phyloP scores from a whole-genome alignment of 1,140 invertebrate genomes.

The Condylostylus longicornis region DNA sequence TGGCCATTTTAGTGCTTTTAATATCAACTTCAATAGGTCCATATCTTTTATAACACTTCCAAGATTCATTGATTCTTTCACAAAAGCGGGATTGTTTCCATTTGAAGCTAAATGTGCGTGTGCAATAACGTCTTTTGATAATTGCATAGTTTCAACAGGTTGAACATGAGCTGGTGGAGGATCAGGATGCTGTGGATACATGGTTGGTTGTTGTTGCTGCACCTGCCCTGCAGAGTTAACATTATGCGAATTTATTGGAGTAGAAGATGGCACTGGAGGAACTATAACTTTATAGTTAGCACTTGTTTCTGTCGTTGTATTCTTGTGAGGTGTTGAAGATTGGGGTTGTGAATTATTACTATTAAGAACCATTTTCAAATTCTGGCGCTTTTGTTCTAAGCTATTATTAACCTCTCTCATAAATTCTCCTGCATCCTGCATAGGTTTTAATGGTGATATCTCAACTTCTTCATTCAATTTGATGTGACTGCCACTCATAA shows the following conservation, averaged over 20 bases:
- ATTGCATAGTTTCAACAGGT: constrained; percentile 1
- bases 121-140: neutral
- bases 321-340: no score
- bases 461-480: neutral
- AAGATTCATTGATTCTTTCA: constrained; percentile 18
- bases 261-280: neutral
- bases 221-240: neutral
- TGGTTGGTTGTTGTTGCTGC: neutral
- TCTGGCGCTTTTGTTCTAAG: neutral
- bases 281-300: neutral
- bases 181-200: neutral
- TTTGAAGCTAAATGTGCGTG: no score
- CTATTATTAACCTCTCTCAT: constrained; percentile 2
- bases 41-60: constrained; percentile 26
- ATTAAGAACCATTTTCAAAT: neutral
- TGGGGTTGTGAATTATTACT: neutral
- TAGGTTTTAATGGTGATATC: neutral
- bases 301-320: neutral
- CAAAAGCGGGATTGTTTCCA: neutral
- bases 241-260: no score
- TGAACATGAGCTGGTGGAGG: neutral
- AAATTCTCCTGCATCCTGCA: neutral
- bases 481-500: neutral
- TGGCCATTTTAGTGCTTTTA: constrained; percentile 29
- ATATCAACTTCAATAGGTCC: constrained; percentile 25